A percentile compares a stretch with the other conserved stretches of the same genome.
Conservation (phyloP, 2,797 vertebrate species). For the Alcedo quadribrachys region DNA sequence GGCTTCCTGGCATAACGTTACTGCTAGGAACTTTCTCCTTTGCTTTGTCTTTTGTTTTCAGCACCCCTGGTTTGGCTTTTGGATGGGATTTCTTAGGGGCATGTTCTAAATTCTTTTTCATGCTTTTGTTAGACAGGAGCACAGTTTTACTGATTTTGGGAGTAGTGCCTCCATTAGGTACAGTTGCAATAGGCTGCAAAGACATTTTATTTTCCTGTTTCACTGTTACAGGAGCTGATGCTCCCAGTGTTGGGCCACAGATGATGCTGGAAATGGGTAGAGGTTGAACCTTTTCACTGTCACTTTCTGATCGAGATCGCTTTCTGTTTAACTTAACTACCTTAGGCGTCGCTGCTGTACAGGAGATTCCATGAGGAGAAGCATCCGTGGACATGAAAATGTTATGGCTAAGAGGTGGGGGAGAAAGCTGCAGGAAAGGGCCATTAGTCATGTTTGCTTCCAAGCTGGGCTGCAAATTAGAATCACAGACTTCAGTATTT, state of each 20-base stretch:
- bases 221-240: slow-evolving; percentile 83
- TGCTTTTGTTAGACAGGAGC: slow-evolving; percentile 88
- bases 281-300: slow-evolving; percentile 96
- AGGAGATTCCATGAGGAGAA: slow-evolving; percentile 84
- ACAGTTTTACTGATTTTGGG: slow-evolving; percentile 93
- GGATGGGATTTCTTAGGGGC: slow-evolving; percentile 93
- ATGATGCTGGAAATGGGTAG: slow-evolving; percentile 95
- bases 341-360: slow-evolving; percentile 83
- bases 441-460: slow-evolving; percentile 85
- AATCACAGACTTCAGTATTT: slow-evolving; percentile 83
- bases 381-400: slow-evolving; percentile 83
- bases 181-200: slow-evolving; percentile 83
- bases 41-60: slow-evolving; percentile 92
- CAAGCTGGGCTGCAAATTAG: slow-evolving; percentile 82
- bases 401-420: slow-evolving; percentile 81
- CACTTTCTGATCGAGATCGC: slow-evolving; percentile 95
- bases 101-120: slow-evolving; percentile 94
- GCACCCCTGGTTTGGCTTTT: slow-evolving; percentile 91
- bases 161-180: slow-evolving; percentile 92
- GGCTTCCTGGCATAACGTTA: slow-evolving; percentile 91
- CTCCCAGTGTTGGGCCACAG: slow-evolving; percentile 82
- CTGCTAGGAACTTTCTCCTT: slow-evolving; percentile 90
- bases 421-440: slow-evolving; percentile 83
- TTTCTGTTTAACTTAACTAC: slow-evolving; percentile 91
- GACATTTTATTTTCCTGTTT: slow-evolving; percentile 90